These are phyloP conservation scores for Acanthosepion pharaonis DNA, from an alignment of 2,888 invertebrate genomes.

Conservation along the genomic window DNA sequence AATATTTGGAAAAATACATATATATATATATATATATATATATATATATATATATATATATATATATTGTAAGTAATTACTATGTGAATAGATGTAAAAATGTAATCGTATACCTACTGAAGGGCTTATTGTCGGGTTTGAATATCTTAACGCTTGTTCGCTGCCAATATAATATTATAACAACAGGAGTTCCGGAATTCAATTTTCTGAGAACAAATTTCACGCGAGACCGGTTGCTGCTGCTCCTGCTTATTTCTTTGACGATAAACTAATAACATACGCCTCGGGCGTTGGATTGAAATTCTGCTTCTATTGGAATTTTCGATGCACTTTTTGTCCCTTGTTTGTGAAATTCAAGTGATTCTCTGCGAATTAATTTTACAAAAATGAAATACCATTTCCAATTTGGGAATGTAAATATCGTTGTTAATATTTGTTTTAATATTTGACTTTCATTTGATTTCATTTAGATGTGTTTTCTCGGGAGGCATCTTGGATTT, in stretches of 20 bases:
- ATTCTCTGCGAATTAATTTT: slow-evolving; percentile 13
- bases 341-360: not conserved
- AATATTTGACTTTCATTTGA: slow-evolving; percentile 14
- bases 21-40: slow-evolving; percentile 18
- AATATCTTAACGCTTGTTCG: too few relatives aligned
- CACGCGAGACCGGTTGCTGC: not conserved
- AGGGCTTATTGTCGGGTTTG: too few relatives aligned
- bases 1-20: not conserved
- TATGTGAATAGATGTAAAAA: too few relatives aligned
- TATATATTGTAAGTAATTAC: not conserved
- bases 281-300: not conserved
- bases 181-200: not conserved
- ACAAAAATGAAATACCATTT: slow-evolving; percentile 15
- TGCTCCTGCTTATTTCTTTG: not conserved
- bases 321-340: not conserved
- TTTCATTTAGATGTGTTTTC: slow-evolving; percentile 33
- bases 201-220: not conserved
- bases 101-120: too few relatives aligned
- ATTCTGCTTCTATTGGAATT: not conserved
- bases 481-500: not conserved
- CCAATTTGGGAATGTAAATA: slow-evolving; percentile 18
- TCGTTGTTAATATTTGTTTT: not conserved
- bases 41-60: not conserved
- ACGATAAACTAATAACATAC: not conserved
- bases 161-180: not conserved